Percentiles rank a stretch among this genome's conserved stretches.
Conservation (phyloP, 1,140 invertebrate genomes). For the Drosophila ogumai region DNA sequence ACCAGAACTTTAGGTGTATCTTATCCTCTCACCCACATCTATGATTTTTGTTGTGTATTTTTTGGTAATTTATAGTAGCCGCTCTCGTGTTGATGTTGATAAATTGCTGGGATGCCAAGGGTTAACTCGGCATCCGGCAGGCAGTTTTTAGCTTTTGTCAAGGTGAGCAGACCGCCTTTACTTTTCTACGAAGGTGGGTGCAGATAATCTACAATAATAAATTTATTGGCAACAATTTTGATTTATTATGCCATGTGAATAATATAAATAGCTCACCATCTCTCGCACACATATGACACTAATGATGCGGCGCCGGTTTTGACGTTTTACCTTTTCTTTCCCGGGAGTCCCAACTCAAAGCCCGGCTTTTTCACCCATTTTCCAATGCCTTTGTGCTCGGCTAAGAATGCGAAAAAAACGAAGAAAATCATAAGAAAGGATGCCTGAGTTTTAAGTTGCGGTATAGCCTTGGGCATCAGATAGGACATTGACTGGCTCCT, state of each 20-base stretch:
- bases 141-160: slow-evolving; percentile 70
- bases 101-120: slow-evolving; percentile 69
- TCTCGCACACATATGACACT: slow-evolving; percentile 64
- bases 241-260: slow-evolving; percentile 78
- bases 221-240: slow-evolving; percentile 81
- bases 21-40: background rate
- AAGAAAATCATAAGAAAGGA: slow-evolving; percentile 18
- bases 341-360: slow-evolving; percentile 16
- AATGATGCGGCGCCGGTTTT: slow-evolving; percentile 68
- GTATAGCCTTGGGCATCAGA: slow-evolving; percentile 51
- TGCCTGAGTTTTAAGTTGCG: slow-evolving; percentile 58
- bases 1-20: slow-evolving; percentile 1
- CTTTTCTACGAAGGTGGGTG: slow-evolving; percentile 23
- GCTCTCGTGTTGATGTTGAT: slow-evolving; percentile 71
- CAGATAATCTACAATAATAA: slow-evolving; percentile 80
- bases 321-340: slow-evolving; percentile 60
- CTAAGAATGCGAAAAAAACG: slow-evolving; percentile 15
- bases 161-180: slow-evolving; percentile 42
- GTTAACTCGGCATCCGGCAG: slow-evolving; percentile 61
- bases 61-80: slow-evolving; percentile 68
- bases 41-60: slow-evolving; percentile 29
- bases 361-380: slow-evolving; percentile 18
- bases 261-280: slow-evolving; percentile 66
- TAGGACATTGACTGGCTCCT: slow-evolving; percentile 46
- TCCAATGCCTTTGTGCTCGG: slow-evolving; percentile 21